Conservation (phyloP, 2,113 vertebrate genomes). For the Herpetotheres cachinnans region DNA sequence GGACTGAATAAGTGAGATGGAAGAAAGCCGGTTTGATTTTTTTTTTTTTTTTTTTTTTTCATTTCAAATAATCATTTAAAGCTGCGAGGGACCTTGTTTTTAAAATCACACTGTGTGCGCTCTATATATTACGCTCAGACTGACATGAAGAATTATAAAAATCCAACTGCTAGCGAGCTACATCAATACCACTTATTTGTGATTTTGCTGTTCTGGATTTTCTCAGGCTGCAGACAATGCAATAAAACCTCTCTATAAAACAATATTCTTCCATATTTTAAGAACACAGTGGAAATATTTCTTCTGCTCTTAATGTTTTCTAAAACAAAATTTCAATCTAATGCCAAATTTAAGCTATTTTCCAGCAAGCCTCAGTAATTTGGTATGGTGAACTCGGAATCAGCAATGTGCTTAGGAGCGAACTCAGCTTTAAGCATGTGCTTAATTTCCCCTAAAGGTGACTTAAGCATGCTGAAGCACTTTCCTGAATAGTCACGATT, state of each 20-base stretch:
- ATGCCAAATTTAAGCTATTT: not conserved
- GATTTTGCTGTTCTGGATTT: not conserved
- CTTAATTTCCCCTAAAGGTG: constrained; percentile 14
- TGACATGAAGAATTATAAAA: not conserved
- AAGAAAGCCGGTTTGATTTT: not conserved
- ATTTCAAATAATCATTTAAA: constrained; percentile 20
- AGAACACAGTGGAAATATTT: not conserved
- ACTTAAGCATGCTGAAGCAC: not conserved
- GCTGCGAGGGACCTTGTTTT: constrained; percentile 6
- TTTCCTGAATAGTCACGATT: not conserved
- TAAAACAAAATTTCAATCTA: not conserved
- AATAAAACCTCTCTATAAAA: not conserved
- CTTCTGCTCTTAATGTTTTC: not conserved
- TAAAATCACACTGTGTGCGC: not conserved
- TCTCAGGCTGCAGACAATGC: constrained; percentile 48
- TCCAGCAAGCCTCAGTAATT: not conserved
- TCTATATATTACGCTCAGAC: not conserved
- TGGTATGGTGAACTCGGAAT: not conserved
- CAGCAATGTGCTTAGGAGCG: fast-evolving
- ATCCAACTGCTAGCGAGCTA: not conserved
- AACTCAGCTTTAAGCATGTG: not conserved
- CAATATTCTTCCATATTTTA: constrained; percentile 1
- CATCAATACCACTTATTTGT: not conserved
- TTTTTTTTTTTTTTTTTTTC: not conserved
- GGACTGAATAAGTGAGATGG: not conserved